phyloP scores from a whole-genome alignment of 2,888 invertebrate genomes.

The Cetonia aurata region DNA sequence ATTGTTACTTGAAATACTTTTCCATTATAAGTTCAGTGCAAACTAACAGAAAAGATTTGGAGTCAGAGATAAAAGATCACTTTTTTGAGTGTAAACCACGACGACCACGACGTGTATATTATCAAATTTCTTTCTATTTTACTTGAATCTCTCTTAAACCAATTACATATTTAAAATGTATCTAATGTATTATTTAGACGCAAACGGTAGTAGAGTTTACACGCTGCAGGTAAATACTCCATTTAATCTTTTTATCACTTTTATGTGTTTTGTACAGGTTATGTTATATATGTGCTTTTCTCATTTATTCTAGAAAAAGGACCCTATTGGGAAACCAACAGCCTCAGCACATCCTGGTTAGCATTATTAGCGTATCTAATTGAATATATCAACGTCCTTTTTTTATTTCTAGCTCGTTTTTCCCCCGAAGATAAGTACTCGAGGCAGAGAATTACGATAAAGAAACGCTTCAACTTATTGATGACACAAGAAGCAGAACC shows the following conservation, averaged over 20 bases:
- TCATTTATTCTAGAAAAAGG: conserved; percentile 76
- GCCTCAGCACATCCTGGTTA: conserved; percentile 89
- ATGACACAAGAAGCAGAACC: conserved; percentile 86
- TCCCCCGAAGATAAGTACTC: conserved; percentile 97
- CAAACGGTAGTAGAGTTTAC: conserved; percentile 85
- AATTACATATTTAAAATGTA: conserved; percentile 71
- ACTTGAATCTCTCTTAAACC: background rate
- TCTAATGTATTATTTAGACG: conserved; percentile 82
- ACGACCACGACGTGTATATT: too few species aligned
- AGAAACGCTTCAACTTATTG: conserved; percentile 89
- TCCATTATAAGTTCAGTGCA: too few species aligned
- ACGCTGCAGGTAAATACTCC: conserved; percentile 79
- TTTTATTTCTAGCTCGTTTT: conserved; percentile 81
- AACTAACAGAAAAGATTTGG: too few species aligned
- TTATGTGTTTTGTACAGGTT: conserved; percentile 43
- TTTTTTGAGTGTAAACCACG: too few species aligned
- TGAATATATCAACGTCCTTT: conserved; percentile 20
- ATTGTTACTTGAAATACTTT: too few species aligned
- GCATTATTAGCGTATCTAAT: conserved; percentile 32
- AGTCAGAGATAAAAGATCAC: too few species aligned
- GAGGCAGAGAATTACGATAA: conserved; percentile 87
- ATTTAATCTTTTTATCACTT: conserved; percentile 14
- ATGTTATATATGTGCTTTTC: conserved; percentile 10
- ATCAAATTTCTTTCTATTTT: too few species aligned
- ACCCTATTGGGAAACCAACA: conserved; percentile 84